Percentiles rank a stretch among this genome's conserved stretches.
phyloP scores from a whole-genome alignment of 2,797 vertebrate genomes.

The Catharus ustulatus region DNA sequence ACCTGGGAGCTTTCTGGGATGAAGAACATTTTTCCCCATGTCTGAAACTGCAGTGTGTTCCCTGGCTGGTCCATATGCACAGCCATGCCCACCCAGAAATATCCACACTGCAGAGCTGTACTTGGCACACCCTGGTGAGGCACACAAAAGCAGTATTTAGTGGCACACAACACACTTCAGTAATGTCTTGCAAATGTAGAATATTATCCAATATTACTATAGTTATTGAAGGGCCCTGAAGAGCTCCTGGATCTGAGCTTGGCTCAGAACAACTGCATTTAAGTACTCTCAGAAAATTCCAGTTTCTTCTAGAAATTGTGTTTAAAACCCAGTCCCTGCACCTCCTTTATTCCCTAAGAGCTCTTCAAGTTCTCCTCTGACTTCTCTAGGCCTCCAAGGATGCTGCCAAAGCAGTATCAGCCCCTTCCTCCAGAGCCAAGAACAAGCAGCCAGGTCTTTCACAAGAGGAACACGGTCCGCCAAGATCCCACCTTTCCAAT shows the following conservation, averaged over 20 bases:
- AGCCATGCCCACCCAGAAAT: background rate
- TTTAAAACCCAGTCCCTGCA: background rate
- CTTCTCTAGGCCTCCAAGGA: slow-evolving; percentile 57
- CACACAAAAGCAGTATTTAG: rapidly evolving
- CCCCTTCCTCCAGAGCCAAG: slow-evolving; percentile 63
- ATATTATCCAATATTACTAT: background rate
- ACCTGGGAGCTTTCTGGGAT: background rate
- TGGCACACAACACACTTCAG: background rate
- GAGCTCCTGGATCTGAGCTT: background rate
- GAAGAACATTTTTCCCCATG: background rate
- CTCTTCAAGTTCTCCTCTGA: slow-evolving; percentile 7
- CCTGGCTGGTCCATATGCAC: background rate
- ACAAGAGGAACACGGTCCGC: background rate
- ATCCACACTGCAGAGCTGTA: background rate
- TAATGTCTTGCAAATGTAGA: background rate
- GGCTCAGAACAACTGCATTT: background rate
- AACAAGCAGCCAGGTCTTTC: background rate
- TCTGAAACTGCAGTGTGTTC: background rate
- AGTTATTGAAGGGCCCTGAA: background rate
- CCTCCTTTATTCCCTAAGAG: background rate
- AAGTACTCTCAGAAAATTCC: background rate
- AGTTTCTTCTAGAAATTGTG: background rate
- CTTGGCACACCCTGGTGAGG: background rate
- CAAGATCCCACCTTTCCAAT: slow-evolving; percentile 9
- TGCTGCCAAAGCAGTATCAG: slow-evolving; percentile 69